Percentiles rank a stretch among this genome's conserved stretches.
phyloP scores from a whole-genome alignment of 2,888 invertebrate species.

The Drosophila longiperda region DNA sequence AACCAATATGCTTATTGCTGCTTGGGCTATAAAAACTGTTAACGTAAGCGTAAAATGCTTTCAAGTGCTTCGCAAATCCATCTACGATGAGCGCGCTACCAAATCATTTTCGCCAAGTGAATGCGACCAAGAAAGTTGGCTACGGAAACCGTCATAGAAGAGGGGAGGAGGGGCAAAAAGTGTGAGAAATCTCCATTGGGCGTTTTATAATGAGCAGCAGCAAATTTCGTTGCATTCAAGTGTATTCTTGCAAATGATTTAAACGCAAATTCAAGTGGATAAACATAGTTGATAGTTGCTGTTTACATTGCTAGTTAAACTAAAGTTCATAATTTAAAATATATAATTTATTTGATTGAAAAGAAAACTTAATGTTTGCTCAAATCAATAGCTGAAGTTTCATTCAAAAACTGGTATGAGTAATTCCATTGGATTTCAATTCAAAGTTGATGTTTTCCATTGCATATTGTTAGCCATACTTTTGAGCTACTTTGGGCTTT shows the following conservation, averaged over 20 bases:
- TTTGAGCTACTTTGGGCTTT: slow-evolving; percentile 26
- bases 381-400: not conserved
- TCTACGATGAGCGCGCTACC: slow-evolving; percentile 18
- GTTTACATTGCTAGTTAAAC: not conserved
- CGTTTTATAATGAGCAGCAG: slow-evolving; percentile 59
- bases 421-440: not conserved
- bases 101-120: slow-evolving; percentile 40
- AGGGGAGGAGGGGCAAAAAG: too few relatives aligned
- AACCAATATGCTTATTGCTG: slow-evolving; percentile 78
- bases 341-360: not conserved
- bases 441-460: not conserved
- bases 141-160: too few relatives aligned
- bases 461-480: not conserved
- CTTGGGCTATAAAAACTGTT: slow-evolving; percentile 76
- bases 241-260: slow-evolving; percentile 21
- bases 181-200: slow-evolving; percentile 22
- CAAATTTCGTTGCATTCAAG: slow-evolving; percentile 25
- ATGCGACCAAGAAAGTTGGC: not conserved
- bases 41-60: slow-evolving; percentile 79
- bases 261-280: slow-evolving; percentile 1
- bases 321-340: not conserved
- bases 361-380: not conserved
- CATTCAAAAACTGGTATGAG: not conserved
- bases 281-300: not conserved
- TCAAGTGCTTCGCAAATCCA: slow-evolving; percentile 76